These are phyloP conservation scores for Cuniculus paca DNA, from an alignment of 2,797 vertebrate genomes.

Conservation along the genomic window DNA sequence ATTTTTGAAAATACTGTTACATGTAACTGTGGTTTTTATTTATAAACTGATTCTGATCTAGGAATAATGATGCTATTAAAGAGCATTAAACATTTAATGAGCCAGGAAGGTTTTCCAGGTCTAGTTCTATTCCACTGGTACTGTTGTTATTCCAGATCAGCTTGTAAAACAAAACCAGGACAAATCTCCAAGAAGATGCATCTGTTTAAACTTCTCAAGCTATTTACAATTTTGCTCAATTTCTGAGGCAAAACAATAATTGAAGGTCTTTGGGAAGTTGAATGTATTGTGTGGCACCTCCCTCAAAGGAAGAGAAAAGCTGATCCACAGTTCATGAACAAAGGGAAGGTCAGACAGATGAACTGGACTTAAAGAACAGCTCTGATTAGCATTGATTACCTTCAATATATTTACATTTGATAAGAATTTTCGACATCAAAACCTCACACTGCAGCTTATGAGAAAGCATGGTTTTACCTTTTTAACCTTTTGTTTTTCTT, in stretches of 20 bases:
- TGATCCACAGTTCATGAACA: not conserved
- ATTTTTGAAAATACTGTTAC: constrained; percentile 41
- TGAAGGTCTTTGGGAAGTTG: constrained; percentile 68
- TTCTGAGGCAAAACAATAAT: constrained; percentile 48
- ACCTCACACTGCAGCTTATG: not conserved
- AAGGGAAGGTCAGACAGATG: not conserved
- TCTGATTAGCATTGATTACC: not conserved
- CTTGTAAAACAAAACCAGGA: constrained; percentile 63
- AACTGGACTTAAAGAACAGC: not conserved
- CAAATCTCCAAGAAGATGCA: not conserved
- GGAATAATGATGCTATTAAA: constrained; percentile 13
- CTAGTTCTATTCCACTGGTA: not conserved
- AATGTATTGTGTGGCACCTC: not conserved
- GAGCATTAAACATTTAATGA: not conserved
- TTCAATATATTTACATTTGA: constrained; percentile 31
- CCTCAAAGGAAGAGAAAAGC: not conserved
- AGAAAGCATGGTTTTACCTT: constrained; percentile 42
- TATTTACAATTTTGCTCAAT: constrained; percentile 62
- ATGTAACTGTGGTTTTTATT: not conserved
- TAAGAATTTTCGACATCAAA: constrained; percentile 51
- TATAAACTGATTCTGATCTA: not conserved
- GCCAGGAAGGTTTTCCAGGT: not conserved
- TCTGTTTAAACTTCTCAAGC: not conserved
- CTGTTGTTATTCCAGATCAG: constrained; percentile 35
- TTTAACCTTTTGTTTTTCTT: constrained; percentile 41